These are phyloP conservation scores for Lophotriccus pileatus DNA, from an alignment of 2,797 vertebrate genomes.

Conservation along the genomic window DNA sequence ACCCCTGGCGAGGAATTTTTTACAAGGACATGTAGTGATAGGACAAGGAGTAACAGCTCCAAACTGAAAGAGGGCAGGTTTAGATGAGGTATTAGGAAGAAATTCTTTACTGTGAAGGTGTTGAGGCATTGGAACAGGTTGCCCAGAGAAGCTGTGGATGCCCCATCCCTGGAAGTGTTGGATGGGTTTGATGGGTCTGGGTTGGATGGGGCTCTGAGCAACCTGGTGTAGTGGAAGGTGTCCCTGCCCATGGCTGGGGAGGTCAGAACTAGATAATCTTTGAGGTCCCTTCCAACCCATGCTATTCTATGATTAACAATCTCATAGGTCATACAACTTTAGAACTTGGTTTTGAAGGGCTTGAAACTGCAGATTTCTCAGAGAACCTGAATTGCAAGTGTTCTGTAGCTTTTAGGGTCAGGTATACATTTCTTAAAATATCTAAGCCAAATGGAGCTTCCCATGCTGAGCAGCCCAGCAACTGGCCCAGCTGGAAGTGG, in stretches of 20 bases:
- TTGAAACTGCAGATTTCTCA: background rate
- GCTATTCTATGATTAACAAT: background rate
- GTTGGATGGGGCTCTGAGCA: background rate
- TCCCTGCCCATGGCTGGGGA: background rate
- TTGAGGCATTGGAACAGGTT: background rate
- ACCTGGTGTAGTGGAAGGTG: background rate
- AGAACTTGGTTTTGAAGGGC: background rate
- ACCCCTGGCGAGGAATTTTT: background rate
- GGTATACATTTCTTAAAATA: background rate
- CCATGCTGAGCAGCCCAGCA: background rate
- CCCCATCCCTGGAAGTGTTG: background rate
- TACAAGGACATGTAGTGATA: background rate
- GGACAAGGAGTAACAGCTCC: background rate
- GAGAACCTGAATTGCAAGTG: background rate
- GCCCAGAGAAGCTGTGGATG: background rate
- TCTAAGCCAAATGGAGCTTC: background rate
- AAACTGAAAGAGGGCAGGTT: background rate
- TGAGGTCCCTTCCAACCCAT: background rate
- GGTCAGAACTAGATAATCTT: background rate
- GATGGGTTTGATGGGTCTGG: background rate
- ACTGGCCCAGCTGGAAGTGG: background rate
- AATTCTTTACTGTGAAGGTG: background rate
- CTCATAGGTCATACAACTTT: background rate
- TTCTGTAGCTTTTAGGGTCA: background rate
- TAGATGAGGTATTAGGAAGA: background rate